Conservation (phyloP, 2,797 vertebrate genomes). For the Lutjanus argentimaculatus region DNA sequence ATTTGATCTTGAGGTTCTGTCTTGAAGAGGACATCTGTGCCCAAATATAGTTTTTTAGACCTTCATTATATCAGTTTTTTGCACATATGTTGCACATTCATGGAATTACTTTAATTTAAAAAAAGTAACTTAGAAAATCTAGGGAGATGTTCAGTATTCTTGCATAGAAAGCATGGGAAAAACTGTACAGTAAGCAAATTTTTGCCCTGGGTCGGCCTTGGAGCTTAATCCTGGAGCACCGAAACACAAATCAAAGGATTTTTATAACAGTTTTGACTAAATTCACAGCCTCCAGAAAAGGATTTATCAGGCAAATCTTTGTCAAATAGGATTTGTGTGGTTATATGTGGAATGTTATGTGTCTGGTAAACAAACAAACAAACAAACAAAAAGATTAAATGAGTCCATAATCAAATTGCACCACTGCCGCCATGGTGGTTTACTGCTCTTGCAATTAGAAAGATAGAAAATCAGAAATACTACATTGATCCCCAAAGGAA, state of each 20-base stretch:
- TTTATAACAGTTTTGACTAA: background rate
- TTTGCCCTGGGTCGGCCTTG: no score
- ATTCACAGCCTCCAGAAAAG: background rate
- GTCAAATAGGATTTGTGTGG: background rate
- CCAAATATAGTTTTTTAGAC: background rate
- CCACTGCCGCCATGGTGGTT: background rate
- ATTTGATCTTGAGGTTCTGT: background rate
- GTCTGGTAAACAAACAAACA: no score
- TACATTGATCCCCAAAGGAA: no score
- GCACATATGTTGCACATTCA: background rate
- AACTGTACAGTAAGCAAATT: background rate
- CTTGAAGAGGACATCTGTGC: background rate
- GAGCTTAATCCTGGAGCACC: no score
- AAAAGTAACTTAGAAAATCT: background rate
- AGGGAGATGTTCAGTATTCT: background rate
- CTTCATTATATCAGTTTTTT: background rate
- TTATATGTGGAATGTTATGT: no score
- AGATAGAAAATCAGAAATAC: no score
- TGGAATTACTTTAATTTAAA: background rate
- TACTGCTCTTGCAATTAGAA: background rate
- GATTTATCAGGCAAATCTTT: background rate
- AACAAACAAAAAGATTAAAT: no score
- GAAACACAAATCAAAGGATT: background rate
- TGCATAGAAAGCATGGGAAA: background rate
- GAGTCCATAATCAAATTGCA: background rate